These are phyloP conservation scores for Spialia ferax DNA, from an alignment of 2,888 invertebrate species.

Conservation along the genomic window DNA sequence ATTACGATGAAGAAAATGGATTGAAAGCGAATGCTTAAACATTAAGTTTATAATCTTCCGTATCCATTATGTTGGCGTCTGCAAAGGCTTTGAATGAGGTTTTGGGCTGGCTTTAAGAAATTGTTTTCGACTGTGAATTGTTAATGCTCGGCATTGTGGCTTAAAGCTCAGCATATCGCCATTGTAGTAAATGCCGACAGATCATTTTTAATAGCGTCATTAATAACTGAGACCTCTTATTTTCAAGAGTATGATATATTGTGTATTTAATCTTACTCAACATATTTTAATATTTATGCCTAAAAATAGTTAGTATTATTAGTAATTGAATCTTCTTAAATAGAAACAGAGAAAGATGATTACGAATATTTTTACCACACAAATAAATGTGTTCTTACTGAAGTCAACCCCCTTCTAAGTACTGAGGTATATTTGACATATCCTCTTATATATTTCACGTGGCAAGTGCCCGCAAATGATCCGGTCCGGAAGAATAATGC, in stretches of 20 bases:
- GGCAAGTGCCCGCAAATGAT: not conserved
- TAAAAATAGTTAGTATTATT: too few species aligned
- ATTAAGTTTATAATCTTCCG: slow-evolving; percentile 1
- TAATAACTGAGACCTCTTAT: too few species aligned
- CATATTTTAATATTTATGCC: too few species aligned
- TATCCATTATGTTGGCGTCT: not conserved
- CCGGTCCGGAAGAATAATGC: slow-evolving; percentile 2
- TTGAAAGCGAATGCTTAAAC: not conserved
- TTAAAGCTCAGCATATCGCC: not conserved
- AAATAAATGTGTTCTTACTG: too few species aligned
- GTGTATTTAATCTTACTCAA: too few species aligned
- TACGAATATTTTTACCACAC: too few species aligned
- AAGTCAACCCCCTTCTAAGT: too few species aligned
- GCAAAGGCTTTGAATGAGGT: not conserved
- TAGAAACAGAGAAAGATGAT: too few species aligned
- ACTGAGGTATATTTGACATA: not conserved
- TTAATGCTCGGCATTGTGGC: slow-evolving; percentile 1
- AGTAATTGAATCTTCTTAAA: too few species aligned
- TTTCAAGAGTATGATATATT: too few species aligned
- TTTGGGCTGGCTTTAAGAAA: slow-evolving; percentile 2
- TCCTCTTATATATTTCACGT: not conserved
- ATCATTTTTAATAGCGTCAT: not conserved
- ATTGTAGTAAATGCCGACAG: not conserved
- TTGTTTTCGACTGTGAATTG: slow-evolving; percentile 3
- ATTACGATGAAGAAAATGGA: not conserved